Conservation (phyloP, 2,888 invertebrate species). For the Cheilosia vulpina region DNA sequence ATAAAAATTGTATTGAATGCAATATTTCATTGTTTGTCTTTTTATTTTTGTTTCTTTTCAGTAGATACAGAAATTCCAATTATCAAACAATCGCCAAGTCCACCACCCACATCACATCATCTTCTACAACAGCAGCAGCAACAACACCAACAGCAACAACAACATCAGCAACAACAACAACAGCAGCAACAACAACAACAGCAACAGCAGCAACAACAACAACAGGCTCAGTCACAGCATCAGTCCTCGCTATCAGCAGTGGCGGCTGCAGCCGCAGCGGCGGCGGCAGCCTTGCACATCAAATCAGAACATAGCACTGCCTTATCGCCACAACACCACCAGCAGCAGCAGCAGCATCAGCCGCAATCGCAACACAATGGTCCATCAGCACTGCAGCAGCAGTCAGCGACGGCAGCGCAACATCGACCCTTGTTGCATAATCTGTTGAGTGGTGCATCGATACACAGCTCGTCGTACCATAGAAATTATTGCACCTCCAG, state of each 20-base stretch:
- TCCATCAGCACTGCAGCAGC: slow-evolving; percentile 78
- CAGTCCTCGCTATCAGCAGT: slow-evolving; percentile 76
- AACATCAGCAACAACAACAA: slow-evolving; percentile 76
- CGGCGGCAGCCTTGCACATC: slow-evolving; percentile 81
- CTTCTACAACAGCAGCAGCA: slow-evolving; percentile 79
- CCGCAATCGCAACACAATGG: slow-evolving; percentile 72
- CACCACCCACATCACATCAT: slow-evolving; percentile 81
- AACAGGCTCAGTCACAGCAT: slow-evolving; percentile 77
- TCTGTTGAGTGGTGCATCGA: slow-evolving; percentile 83
- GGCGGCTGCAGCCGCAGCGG: slow-evolving; percentile 72
- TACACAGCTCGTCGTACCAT: slow-evolving; percentile 83
- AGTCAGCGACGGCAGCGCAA: slow-evolving; percentile 80
- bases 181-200: slow-evolving; percentile 77
- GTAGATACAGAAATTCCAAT: slow-evolving; percentile 84
- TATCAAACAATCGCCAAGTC: slow-evolving; percentile 84
- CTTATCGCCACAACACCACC: slow-evolving; percentile 79
- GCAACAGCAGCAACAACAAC: slow-evolving; percentile 78
- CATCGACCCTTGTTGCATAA: slow-evolving; percentile 83
- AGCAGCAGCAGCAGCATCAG: slow-evolving; percentile 78
- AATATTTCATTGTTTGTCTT: slow-evolving; percentile 42
- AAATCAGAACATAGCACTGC: slow-evolving; percentile 82
- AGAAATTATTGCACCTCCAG: slow-evolving; percentile 83
- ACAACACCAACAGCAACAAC: slow-evolving; percentile 79
- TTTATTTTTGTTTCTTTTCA: slow-evolving; percentile 75
- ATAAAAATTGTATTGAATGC: slow-evolving; percentile 3